Evolutionary conservation across 2,888 invertebrate genomes (phyloP).

Genomic region (Barypeithes pellucidus): DNA sequence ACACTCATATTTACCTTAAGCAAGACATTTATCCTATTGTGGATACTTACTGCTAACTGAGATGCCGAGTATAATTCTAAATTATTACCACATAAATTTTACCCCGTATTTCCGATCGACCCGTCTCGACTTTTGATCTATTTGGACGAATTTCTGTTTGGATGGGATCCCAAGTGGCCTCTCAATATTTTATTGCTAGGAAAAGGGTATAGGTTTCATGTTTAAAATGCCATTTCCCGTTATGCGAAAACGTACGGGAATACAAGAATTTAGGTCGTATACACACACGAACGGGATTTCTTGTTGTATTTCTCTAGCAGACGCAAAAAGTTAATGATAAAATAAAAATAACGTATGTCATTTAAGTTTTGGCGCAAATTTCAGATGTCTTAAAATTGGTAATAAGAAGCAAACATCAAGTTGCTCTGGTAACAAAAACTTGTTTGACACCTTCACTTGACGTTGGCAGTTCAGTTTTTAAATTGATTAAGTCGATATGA

Average conservation of each 20-base stretch:
- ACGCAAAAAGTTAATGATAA: neutral
- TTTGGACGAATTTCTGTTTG: constrained; percentile 6
- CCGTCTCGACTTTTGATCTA: constrained; percentile 12
- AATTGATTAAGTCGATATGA: no score
- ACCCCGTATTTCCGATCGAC: constrained; percentile 7
- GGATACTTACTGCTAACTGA: neutral
- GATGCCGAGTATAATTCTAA: neutral
- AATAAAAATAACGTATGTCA: no score
- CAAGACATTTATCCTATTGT: neutral
- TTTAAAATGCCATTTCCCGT: constrained; percentile 9
- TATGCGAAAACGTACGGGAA: neutral
- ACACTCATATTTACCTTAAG: no score
- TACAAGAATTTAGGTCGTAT: constrained; percentile 1
- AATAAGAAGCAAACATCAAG: no score
- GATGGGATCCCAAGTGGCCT: constrained; percentile 17
- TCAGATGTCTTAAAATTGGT: no score
- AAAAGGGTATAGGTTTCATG: constrained; percentile 13
- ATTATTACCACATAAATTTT: constrained; percentile 9
- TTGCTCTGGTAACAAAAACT: no score
- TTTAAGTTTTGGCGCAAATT: no score
- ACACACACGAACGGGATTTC: neutral
- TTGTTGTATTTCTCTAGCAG: neutral
- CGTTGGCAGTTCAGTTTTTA: no score
- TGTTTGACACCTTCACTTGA: no score
- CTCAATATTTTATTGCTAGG: constrained; percentile 16